Percentiles rank a stretch among this genome's conserved stretches.
phyloP scores from a whole-genome alignment of 2,113 vertebrate genomes.

The Eurystomus gularis region DNA sequence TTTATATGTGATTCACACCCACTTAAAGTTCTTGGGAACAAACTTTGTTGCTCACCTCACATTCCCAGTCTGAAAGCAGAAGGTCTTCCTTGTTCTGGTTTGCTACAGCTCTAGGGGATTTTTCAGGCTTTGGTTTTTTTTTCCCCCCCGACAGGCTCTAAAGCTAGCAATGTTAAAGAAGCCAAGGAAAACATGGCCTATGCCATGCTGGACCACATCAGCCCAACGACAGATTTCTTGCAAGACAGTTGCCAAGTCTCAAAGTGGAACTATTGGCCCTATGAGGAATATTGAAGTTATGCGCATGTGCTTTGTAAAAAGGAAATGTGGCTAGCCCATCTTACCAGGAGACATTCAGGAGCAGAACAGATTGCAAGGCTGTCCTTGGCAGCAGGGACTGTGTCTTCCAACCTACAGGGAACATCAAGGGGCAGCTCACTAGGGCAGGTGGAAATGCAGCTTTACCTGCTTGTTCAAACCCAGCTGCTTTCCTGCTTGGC shows the following conservation, averaged over 20 bases:
- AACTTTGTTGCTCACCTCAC: background rate
- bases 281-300: background rate
- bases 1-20: background rate
- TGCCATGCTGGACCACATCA: background rate
- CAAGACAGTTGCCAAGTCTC: background rate
- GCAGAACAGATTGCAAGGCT: background rate
- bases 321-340: background rate
- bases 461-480: background rate
- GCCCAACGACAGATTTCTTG: background rate
- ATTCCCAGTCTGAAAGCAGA: background rate
- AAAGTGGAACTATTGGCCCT: background rate
- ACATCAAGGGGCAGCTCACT: background rate
- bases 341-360: background rate
- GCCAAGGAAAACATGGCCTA: background rate
- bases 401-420: background rate
- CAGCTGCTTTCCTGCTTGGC: background rate
- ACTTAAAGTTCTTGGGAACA: background rate
- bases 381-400: background rate
- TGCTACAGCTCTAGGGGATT: background rate
- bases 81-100: background rate
- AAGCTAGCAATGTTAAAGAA: background rate
- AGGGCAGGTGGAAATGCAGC: background rate
- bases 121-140: background rate
- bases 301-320: background rate
- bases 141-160: background rate